Evolutionary conservation across 2,113 vertebrate genomes (phyloP).

Genomic region (Ammodramus savannarum): DNA sequence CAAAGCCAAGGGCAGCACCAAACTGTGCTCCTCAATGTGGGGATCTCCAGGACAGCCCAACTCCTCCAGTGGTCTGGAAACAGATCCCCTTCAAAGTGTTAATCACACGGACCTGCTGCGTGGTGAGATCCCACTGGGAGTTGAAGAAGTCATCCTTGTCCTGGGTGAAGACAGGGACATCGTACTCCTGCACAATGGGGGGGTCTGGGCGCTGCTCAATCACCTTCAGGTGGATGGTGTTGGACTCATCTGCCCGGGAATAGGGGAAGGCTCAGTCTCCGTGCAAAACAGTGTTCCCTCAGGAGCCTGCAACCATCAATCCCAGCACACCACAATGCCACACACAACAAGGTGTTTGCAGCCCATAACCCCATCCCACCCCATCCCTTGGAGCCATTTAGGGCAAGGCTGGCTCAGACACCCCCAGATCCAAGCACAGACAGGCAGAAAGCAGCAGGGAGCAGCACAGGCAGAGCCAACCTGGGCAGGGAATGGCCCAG

Average conservation of each 20-base stretch:
- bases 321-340: neutral
- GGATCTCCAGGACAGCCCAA: neutral
- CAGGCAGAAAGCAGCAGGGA: neutral
- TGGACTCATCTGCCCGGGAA: constrained; percentile 83
- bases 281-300: neutral
- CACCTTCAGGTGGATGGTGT: constrained; percentile 95
- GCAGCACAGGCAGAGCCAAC: rapidly evolving
- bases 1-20: neutral
- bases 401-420: neutral
- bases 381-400: rapidly evolving
- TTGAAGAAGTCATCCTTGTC: constrained; percentile 92
- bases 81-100: neutral
- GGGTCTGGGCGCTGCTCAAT: constrained; percentile 90
- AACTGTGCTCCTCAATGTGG: rapidly evolving
- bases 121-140: constrained; percentile 97
- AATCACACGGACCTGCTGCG: constrained; percentile 82
- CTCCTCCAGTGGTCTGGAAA: neutral
- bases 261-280: neutral
- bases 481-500: neutral
- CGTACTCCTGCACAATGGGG: constrained; percentile 90
- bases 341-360: rapidly evolving
- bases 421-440: neutral
- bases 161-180: constrained; percentile 92
- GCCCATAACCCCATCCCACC: neutral
- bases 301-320: rapidly evolving